These are phyloP conservation scores for Rachycentron canadum DNA, from an alignment of 2,797 vertebrate genomes.

Conservation along the genomic window DNA sequence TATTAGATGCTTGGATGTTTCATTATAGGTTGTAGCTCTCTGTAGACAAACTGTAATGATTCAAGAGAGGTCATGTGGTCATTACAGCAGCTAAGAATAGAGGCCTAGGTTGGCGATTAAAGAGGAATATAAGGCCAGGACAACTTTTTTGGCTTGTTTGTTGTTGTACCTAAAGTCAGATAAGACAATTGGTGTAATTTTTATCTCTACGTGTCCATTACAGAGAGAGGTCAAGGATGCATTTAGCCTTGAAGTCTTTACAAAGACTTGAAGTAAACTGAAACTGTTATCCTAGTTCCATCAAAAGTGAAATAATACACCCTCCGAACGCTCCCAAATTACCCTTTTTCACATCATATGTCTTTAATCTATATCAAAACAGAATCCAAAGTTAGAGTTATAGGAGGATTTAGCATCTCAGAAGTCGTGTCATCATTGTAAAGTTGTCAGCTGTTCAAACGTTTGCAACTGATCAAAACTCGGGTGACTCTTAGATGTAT, in stretches of 20 bases:
- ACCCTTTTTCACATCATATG: slow-evolving; percentile 33
- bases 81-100: slow-evolving; percentile 55
- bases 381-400: slow-evolving; percentile 27
- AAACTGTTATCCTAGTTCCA: slow-evolving; percentile 37
- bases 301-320: slow-evolving; percentile 40
- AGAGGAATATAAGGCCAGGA: slow-evolving; percentile 21
- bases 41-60: slow-evolving; percentile 28
- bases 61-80: slow-evolving; percentile 27
- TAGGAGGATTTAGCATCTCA: slow-evolving; percentile 21
- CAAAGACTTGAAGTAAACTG: slow-evolving; percentile 17
- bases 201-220: slow-evolving; percentile 34
- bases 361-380: slow-evolving; percentile 57
- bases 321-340: slow-evolving; percentile 12
- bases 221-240: slow-evolving; percentile 37
- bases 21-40: slow-evolving; percentile 25
- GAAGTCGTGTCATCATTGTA: slow-evolving; percentile 34
- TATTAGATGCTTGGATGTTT: slow-evolving; percentile 18
- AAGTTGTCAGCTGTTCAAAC: slow-evolving; percentile 47
- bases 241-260: slow-evolving; percentile 44
- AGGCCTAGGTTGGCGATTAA: slow-evolving; percentile 52
- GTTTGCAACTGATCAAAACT: slow-evolving; percentile 53
- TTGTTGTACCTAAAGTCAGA: slow-evolving; percentile 8
- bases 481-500: slow-evolving; percentile 37
- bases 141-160: slow-evolving; percentile 23
- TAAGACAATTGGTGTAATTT: slow-evolving; percentile 36